Percentiles rank a stretch among this genome's conserved stretches.
Evolutionary conservation across 2,888 invertebrate species (phyloP).

Genomic region (Polydrusus pterygomalis): DNA sequence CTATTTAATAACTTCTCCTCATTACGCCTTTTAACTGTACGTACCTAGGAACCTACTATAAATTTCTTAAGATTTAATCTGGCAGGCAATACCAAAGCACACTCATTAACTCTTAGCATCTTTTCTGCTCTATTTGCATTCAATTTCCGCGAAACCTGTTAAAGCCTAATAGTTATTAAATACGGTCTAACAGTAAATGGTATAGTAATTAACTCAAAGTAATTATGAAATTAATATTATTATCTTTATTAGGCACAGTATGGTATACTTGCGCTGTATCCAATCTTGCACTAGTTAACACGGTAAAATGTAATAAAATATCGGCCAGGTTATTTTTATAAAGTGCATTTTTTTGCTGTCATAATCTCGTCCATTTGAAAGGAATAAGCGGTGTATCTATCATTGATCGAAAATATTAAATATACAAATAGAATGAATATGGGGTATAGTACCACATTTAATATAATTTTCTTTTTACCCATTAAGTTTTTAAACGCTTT

Average conservation of each 20-base stretch:
- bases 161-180: constrained; percentile 22
- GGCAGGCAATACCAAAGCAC: neutral
- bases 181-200: constrained; percentile 16
- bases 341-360: neutral
- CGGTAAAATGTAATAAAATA: constrained; percentile 1
- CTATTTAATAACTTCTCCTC: too few species aligned
- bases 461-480: too few species aligned
- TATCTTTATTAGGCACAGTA: constrained; percentile 31
- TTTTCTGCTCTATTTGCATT: constrained; percentile 18
- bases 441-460: too few species aligned
- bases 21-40: too few species aligned
- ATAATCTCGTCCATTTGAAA: neutral
- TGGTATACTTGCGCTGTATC: constrained; percentile 18
- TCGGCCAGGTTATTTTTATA: neutral
- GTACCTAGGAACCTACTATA: too few species aligned
- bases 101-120: constrained; percentile 10
- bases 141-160: constrained; percentile 6
- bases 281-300: constrained; percentile 30
- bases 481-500: too few species aligned
- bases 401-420: too few species aligned
- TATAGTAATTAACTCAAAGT: constrained; percentile 5
- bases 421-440: too few species aligned
- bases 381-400: too few species aligned
- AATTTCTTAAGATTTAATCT: too few species aligned
- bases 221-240: constrained; percentile 22